These are phyloP conservation scores for Magallana nippona DNA, from an alignment of 2,888 invertebrate genomes.

Conservation along the genomic window DNA sequence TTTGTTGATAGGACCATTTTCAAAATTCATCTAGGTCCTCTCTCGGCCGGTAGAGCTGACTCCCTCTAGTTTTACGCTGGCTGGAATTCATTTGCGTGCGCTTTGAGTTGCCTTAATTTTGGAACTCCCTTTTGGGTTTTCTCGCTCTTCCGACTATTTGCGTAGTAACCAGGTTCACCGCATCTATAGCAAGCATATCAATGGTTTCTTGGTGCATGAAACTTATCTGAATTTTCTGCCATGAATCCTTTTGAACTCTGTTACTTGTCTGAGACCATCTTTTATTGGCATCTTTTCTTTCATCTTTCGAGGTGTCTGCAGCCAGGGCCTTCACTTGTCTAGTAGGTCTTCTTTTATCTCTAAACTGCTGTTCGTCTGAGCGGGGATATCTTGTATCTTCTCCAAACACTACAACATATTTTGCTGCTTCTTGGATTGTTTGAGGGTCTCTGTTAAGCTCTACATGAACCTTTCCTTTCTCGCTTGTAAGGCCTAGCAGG, in stretches of 20 bases:
- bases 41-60: constrained; percentile 38
- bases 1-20: constrained; percentile 14
- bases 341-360: not conserved
- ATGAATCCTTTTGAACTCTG: not conserved
- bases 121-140: not conserved
- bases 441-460: constrained; percentile 33
- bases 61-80: constrained; percentile 35
- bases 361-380: not conserved
- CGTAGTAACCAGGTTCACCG: not conserved
- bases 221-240: not conserved
- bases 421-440: constrained; percentile 40
- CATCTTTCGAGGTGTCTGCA: not conserved
- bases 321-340: not conserved
- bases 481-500: constrained; percentile 49
- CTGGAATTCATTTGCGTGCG: constrained; percentile 1
- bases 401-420: constrained; percentile 9
- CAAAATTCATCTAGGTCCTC: constrained; percentile 34
- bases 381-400: constrained; percentile 27
- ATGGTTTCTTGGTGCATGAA: not conserved
- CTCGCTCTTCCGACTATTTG: not conserved
- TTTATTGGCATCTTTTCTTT: not conserved
- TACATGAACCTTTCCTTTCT: constrained; percentile 27
- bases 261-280: not conserved
- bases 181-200: not conserved
- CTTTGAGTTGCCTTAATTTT: not conserved